phyloP scores from a whole-genome alignment of 2,888 invertebrate species.

The Erebia aethiops region DNA sequence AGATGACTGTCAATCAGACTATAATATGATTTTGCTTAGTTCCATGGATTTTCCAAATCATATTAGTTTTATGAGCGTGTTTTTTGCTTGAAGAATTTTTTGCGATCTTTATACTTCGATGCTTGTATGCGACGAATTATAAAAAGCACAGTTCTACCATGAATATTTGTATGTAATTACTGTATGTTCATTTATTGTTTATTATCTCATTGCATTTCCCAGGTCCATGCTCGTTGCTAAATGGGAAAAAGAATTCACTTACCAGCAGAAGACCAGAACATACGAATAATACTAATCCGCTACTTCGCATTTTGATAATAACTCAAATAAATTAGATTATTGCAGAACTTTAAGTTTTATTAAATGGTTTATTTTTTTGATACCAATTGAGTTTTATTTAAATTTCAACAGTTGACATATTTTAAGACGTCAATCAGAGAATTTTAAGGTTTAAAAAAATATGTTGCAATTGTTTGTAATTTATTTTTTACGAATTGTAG shows the following conservation, averaged over 20 bases:
- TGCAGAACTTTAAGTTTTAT: conserved; percentile 11
- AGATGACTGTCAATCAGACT: too few species aligned
- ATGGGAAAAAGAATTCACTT: conserved; percentile 42
- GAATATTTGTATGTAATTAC: too few species aligned
- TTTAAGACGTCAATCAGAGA: conserved; percentile 10
- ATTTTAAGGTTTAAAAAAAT: conserved; percentile 14
- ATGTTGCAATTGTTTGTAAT: conserved; percentile 7
- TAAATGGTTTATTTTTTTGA: conserved; percentile 19
- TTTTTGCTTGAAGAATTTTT: too few species aligned
- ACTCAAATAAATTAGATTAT: conserved; percentile 2
- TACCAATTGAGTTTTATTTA: conserved; percentile 24
- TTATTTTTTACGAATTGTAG: not conserved
- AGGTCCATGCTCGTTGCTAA: not conserved
- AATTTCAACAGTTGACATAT: conserved; percentile 18
- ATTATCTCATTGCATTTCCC: not conserved
- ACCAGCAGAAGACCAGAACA: conserved; percentile 73
- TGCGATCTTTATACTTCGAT: too few species aligned
- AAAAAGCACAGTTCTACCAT: too few species aligned
- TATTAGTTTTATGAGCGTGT: too few species aligned
- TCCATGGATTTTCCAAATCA: too few species aligned
- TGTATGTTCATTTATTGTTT: too few species aligned
- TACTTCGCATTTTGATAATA: conserved; percentile 58
- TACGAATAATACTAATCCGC: conserved; percentile 65
- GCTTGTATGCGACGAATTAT: too few species aligned
- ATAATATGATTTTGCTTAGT: too few species aligned